Evolutionary conservation across 1,140 invertebrate species (phyloP).

Genomic region (fruit fly (Drosophila melanogaster)): Release_6_plus_ISO1_MT NT_033777.3:8951001-8951500

Average conservation of each 20-base stretch:
- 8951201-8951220: background rate
- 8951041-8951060: conserved; percentile 85
- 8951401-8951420: conserved; percentile 81
- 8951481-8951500: conserved; percentile 11
- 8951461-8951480: conserved; percentile 6
- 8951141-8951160: background rate
- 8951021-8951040: conserved; percentile 60
- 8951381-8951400: conserved; percentile 85
- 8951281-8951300: no score
- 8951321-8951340: background rate
- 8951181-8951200: conserved; percentile 75
- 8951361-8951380: conserved; percentile 55
- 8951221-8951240: background rate
- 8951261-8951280: no score
- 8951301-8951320: background rate
- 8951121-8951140: conserved; percentile 1
- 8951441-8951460: background rate
- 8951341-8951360: background rate
- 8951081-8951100: conserved; percentile 85
- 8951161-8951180: background rate
- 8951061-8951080: conserved; percentile 85
- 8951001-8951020: conserved; percentile 64
- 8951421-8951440: conserved; percentile 63
- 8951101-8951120: conserved; percentile 82
- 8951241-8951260: background rate